Percentiles rank a stretch among this genome's conserved stretches.
phyloP scores from a whole-genome alignment of 2,113 vertebrate species.

The Xenopus laevis region DNA sequence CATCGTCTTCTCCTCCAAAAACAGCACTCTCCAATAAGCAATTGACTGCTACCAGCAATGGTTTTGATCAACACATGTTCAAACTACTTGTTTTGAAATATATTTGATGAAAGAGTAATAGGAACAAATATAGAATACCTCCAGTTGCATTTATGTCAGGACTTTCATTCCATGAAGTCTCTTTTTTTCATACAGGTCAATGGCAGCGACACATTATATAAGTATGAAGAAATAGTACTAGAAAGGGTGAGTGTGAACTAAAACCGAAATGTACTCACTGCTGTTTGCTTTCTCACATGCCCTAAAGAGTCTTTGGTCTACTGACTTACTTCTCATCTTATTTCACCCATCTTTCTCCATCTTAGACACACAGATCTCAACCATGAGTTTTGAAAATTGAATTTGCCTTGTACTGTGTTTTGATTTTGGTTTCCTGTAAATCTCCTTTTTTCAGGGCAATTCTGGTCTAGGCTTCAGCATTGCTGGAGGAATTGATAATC shows the following conservation, averaged over 20 bases:
- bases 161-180: too few relatives aligned
- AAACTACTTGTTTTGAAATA: too few relatives aligned
- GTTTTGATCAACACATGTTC: too few relatives aligned
- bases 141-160: too few relatives aligned
- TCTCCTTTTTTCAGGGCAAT: slow-evolving; percentile 75
- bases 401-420: background rate
- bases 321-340: background rate
- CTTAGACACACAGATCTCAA: background rate
- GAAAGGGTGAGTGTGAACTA: slow-evolving; percentile 80
- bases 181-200: slow-evolving; percentile 80
- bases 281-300: too few relatives aligned
- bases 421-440: background rate
- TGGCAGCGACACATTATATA: slow-evolving; percentile 95
- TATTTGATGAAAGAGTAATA: too few relatives aligned
- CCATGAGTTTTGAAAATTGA: background rate
- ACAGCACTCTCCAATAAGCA: too few relatives aligned
- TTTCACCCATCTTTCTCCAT: background rate
- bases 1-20: too few relatives aligned
- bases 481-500: slow-evolving; percentile 96
- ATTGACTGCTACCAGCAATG: too few relatives aligned
- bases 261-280: background rate
- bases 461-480: slow-evolving; percentile 97
- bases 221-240: slow-evolving; percentile 96
- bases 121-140: too few relatives aligned
- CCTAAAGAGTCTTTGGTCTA: background rate